These are phyloP conservation scores for Archaeoteleia sp. DNA, from an alignment of 2,888 invertebrate genomes.

Conservation along the genomic window DNA sequence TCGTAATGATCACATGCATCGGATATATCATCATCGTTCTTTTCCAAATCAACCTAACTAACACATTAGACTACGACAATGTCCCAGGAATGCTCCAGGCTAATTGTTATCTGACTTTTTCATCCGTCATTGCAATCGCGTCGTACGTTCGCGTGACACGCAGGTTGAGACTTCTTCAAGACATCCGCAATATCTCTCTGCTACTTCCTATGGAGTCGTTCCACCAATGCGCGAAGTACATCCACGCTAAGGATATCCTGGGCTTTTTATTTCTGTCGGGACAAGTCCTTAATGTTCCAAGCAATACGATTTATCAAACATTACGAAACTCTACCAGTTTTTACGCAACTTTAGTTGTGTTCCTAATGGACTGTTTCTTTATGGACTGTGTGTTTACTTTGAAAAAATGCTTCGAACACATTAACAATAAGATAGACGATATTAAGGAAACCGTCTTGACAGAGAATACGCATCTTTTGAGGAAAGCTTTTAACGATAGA, in stretches of 20 bases:
- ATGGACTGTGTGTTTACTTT: slow-evolving; percentile 58
- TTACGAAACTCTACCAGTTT: slow-evolving; percentile 40
- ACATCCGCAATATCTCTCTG: slow-evolving; percentile 53
- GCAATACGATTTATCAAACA: slow-evolving; percentile 1
- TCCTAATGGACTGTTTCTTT: slow-evolving; percentile 59
- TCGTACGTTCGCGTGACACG: slow-evolving; percentile 43
- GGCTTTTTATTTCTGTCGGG: slow-evolving; percentile 56
- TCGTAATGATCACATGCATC: no score
- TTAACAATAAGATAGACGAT: slow-evolving; percentile 56
- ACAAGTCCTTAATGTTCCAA: slow-evolving; percentile 49
- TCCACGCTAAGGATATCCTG: slow-evolving; percentile 58
- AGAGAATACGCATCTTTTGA: slow-evolving; percentile 63
- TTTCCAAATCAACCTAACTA: slow-evolving; percentile 51
- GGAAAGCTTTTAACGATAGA: slow-evolving; percentile 63
- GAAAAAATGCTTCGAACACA: slow-evolving; percentile 56
- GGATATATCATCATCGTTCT: slow-evolving; percentile 5
- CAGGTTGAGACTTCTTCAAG: slow-evolving; percentile 54
- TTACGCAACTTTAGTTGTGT: slow-evolving; percentile 58
- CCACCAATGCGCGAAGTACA: slow-evolving; percentile 46
- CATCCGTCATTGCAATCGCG: slow-evolving; percentile 36
- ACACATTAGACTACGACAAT: slow-evolving; percentile 38
- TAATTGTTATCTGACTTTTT: slow-evolving; percentile 54
- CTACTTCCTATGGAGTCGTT: slow-evolving; percentile 52
- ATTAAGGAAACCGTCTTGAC: slow-evolving; percentile 51
- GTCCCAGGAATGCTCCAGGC: slow-evolving; percentile 59